phyloP scores from a whole-genome alignment of 2,888 invertebrate species.

The Alloscopus bannaensis region DNA sequence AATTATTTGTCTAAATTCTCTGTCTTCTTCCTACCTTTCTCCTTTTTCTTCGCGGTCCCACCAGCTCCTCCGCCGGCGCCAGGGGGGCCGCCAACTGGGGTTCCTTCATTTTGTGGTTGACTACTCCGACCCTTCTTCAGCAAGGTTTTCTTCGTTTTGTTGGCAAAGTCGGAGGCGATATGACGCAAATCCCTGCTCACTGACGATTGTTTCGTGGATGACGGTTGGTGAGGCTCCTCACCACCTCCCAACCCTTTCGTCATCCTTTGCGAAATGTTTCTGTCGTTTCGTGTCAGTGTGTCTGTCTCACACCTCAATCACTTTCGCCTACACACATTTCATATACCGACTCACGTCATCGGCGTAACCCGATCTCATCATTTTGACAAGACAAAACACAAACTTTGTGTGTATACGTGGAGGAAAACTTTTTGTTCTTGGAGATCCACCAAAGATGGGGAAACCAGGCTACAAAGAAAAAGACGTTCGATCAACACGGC shows the following conservation, averaged over 20 bases:
- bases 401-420: too few relatives aligned
- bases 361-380: too few relatives aligned
- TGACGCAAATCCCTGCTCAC: slow-evolving; percentile 41
- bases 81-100: slow-evolving; percentile 12
- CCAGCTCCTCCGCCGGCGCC: not conserved
- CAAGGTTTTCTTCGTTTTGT: slow-evolving; percentile 45
- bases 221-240: slow-evolving; percentile 27
- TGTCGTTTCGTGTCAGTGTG: too few relatives aligned
- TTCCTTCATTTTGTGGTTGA: slow-evolving; percentile 1
- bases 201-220: slow-evolving; percentile 29
- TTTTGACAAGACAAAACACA: too few relatives aligned
- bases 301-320: too few relatives aligned
- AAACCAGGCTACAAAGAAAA: too few relatives aligned
- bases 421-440: too few relatives aligned
- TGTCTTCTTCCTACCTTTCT: slow-evolving; percentile 51
- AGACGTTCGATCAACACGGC: too few relatives aligned
- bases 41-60: slow-evolving; percentile 15
- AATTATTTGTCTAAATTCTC: slow-evolving; percentile 7
- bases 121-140: slow-evolving; percentile 48
- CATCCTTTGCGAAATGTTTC: too few relatives aligned
- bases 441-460: too few relatives aligned
- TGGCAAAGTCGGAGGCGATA: slow-evolving; percentile 53
- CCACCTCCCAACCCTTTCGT: slow-evolving; percentile 31
- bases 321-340: too few relatives aligned
- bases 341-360: too few relatives aligned